Percentiles rank a stretch among this genome's conserved stretches.
Evolutionary conservation across 23 tunicate genomes (phyloP).

Genomic region (Trididemnum clinides): DNA sequence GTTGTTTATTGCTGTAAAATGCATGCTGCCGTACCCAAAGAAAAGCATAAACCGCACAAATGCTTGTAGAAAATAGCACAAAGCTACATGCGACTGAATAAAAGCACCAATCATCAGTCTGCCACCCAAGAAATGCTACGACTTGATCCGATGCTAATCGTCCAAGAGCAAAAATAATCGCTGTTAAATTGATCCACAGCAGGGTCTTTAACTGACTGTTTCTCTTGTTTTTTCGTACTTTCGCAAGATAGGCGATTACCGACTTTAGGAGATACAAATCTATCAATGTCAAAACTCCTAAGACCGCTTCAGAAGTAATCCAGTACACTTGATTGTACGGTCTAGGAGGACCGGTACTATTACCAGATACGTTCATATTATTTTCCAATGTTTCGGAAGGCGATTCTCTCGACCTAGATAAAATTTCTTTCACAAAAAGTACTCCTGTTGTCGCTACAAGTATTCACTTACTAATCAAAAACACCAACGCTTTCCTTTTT

Average conservation of each 20-base stretch:
- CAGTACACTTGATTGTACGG: conserved; percentile 65
- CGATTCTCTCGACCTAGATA: no score
- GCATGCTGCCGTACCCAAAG: conserved; percentile 71
- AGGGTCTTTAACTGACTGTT: neutral
- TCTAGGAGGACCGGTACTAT: neutral
- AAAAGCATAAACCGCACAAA: conserved; percentile 59
- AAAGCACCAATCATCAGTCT: conserved; percentile 33
- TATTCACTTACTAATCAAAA: no score
- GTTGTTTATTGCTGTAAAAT: conserved; percentile 53
- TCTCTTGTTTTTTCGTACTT: neutral
- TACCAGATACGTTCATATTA: neutral
- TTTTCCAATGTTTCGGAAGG: no score
- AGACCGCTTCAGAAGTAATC: conserved; percentile 55
- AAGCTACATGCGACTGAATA: conserved; percentile 36
- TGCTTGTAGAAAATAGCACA: conserved; percentile 39
- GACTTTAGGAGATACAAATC: neutral
- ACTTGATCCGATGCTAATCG: conserved; percentile 44
- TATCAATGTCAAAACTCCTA: conserved; percentile 23
- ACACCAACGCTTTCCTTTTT: no score
- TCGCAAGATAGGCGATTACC: neutral
- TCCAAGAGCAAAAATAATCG: neutral
- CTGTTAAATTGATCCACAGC: neutral
- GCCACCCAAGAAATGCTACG: conserved; percentile 69
- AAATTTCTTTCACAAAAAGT: no score
- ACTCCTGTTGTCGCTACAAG: no score